Conservation (phyloP, 2,113 vertebrate genomes). For the Gymnobelideus leadbeateri region DNA sequence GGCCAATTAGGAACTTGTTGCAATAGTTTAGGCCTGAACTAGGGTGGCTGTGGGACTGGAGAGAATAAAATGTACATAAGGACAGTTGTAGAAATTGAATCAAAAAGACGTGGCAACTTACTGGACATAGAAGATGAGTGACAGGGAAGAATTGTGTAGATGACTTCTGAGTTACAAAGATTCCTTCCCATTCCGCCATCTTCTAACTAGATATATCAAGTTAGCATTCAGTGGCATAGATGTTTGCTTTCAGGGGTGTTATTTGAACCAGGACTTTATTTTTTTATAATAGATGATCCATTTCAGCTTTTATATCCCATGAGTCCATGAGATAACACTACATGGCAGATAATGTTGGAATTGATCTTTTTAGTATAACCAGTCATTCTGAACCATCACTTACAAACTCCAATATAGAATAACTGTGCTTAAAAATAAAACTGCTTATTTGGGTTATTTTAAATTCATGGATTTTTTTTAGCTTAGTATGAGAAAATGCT, state of each 20-base stretch:
- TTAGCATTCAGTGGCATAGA: not conserved
- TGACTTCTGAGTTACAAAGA: not conserved
- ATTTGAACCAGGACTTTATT: not conserved
- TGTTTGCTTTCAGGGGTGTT: not conserved
- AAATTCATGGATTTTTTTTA: slow-evolving; percentile 1
- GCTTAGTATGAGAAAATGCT: not conserved
- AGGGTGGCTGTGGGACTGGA: not conserved
- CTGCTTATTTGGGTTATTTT: slow-evolving; percentile 6
- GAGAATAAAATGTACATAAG: not conserved
- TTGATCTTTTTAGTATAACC: not conserved
- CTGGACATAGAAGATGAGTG: not conserved
- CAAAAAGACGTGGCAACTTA: not conserved
- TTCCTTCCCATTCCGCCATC: not conserved
- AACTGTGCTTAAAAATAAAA: slow-evolving; percentile 1
- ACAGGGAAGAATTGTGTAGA: not conserved
- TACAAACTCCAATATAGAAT: not conserved
- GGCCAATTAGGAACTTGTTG: not conserved
- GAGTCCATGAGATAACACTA: not conserved
- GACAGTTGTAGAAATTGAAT: not conserved
- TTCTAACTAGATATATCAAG: not conserved
- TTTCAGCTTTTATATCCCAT: not conserved
- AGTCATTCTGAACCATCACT: not conserved
- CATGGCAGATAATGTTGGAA: not conserved
- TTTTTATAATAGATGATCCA: not conserved
- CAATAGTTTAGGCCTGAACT: not conserved